Evolutionary conservation across 2,113 vertebrate genomes (phyloP).

Genomic region (Takifugu flavidus): DNA sequence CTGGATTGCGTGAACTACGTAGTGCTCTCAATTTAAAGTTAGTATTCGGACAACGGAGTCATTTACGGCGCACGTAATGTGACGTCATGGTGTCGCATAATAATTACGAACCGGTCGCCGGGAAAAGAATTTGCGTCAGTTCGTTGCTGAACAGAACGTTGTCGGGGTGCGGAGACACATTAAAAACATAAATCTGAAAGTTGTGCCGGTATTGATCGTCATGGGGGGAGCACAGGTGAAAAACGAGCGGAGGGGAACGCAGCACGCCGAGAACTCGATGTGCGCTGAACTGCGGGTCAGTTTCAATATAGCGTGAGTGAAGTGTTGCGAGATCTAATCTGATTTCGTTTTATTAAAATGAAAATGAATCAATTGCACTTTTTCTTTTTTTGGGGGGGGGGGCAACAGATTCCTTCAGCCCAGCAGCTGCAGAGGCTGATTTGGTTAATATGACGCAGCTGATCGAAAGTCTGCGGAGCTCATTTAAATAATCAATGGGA

Average conservation of each 20-base stretch:
- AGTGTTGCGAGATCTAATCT: conserved; percentile 60
- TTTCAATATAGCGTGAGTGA: conserved; percentile 70
- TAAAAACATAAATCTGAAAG: conserved; percentile 1
- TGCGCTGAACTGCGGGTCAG: conserved; percentile 56
- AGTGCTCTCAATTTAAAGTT: background rate
- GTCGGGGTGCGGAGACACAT: too few relatives aligned
- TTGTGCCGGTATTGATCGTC: background rate
- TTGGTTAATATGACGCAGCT: background rate
- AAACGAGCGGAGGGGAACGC: conserved; percentile 24
- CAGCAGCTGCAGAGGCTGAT: conserved; percentile 8
- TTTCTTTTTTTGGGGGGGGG: conserved; percentile 31
- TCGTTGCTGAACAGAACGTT: too few relatives aligned
- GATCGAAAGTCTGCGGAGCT: conserved; percentile 13
- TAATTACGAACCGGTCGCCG: too few relatives aligned
- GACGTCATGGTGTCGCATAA: too few relatives aligned
- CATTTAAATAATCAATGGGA: background rate
- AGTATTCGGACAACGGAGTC: too few relatives aligned
- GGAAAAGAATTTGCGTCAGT: too few relatives aligned
- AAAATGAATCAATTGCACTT: conserved; percentile 54
- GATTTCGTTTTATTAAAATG: conserved; percentile 68
- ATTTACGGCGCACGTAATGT: too few relatives aligned
- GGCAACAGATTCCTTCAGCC: conserved; percentile 46
- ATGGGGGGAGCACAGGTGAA: conserved; percentile 25
- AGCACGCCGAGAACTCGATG: conserved; percentile 45
- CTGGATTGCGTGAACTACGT: conserved; percentile 52